Evolutionary conservation across 2,888 invertebrate species (phyloP).

Genomic region (Antheraea assamensis): DNA sequence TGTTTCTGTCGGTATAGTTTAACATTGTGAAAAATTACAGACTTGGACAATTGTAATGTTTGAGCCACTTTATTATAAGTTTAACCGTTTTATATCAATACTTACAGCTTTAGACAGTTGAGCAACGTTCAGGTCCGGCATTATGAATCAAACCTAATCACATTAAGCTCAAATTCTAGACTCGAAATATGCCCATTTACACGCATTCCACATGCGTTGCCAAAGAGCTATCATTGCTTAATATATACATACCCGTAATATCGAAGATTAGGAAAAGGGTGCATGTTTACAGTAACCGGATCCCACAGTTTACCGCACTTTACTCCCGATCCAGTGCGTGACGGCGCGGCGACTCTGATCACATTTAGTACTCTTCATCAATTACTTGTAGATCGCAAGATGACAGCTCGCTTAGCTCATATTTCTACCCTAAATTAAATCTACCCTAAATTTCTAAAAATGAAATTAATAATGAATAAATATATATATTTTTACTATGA

Average conservation of each 20-base stretch:
- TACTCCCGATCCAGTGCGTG: background rate
- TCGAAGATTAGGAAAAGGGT: constrained; percentile 5
- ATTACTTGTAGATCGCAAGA: background rate
- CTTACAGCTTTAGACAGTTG: too few relatives aligned
- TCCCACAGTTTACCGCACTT: background rate
- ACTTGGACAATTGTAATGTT: too few relatives aligned
- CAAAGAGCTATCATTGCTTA: background rate
- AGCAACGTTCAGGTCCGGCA: too few relatives aligned
- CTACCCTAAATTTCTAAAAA: too few relatives aligned
- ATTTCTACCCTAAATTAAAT: background rate
- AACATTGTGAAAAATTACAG: too few relatives aligned
- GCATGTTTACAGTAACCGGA: background rate
- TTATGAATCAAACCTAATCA: too few relatives aligned
- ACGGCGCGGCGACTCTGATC: background rate
- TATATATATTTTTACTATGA: too few relatives aligned
- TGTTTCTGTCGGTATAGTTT: too few relatives aligned
- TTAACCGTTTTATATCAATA: too few relatives aligned
- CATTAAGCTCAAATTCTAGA: too few relatives aligned
- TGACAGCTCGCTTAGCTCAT: background rate
- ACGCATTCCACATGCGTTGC: background rate
- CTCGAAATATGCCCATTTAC: background rate
- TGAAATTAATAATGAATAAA: too few relatives aligned
- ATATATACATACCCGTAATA: background rate
- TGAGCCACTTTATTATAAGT: too few relatives aligned
- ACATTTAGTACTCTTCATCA: background rate